These are phyloP conservation scores for Nephotettix cincticeps DNA, from an alignment of 1,140 invertebrate species.

Conservation along the genomic window DNA sequence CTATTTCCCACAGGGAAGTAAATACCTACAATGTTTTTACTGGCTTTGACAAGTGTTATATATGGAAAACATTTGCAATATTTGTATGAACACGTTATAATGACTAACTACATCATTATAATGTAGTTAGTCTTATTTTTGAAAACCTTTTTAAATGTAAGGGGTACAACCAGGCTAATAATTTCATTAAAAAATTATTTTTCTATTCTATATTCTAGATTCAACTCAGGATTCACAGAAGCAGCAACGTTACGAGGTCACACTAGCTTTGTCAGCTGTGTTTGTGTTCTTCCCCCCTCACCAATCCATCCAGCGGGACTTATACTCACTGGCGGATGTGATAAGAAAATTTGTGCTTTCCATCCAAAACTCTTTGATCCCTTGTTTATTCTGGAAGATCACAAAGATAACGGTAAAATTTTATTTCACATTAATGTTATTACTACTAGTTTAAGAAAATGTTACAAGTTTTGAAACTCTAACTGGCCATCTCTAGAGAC, in stretches of 20 bases:
- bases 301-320: slow-evolving; percentile 69
- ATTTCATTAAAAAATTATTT: too few species aligned
- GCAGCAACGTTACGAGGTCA: slow-evolving; percentile 74
- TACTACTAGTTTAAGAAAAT: neutral
- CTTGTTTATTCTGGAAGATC: slow-evolving; percentile 66
- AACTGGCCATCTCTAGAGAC: too few species aligned
- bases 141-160: too few species aligned
- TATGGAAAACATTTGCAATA: too few species aligned
- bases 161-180: too few species aligned
- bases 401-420: slow-evolving; percentile 69
- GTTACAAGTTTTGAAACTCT: neutral
- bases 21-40: too few species aligned
- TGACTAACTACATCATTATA: too few species aligned
- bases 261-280: slow-evolving; percentile 79
- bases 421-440: neutral
- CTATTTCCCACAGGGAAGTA: too few species aligned
- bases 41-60: too few species aligned
- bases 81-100: too few species aligned
- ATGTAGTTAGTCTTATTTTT: too few species aligned
- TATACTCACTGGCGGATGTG: slow-evolving; percentile 87
- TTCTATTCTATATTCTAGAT: too few species aligned
- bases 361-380: slow-evolving; percentile 59
- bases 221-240: slow-evolving; percentile 57
- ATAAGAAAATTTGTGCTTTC: slow-evolving; percentile 79
- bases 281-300: slow-evolving; percentile 71